Conservation (phyloP, 2,888 invertebrate species). For the Diplolepis rosae region DNA sequence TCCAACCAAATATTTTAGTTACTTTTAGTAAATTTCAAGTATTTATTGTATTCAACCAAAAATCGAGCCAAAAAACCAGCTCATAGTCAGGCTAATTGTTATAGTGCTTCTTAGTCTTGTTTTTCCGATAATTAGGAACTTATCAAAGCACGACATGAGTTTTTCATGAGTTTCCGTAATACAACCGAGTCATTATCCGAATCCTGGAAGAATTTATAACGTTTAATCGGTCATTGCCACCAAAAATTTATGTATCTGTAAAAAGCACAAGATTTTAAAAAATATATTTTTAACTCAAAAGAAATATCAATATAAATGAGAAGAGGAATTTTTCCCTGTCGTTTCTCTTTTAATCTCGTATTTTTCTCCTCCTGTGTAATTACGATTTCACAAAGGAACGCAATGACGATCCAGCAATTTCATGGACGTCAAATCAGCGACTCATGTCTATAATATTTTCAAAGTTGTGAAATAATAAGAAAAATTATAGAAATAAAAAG, state of each 20-base stretch:
- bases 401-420: constrained; percentile 12
- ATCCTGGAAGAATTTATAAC: no score
- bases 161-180: no score
- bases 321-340: neutral
- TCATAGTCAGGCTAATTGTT: no score
- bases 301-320: neutral
- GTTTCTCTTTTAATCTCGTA: neutral
- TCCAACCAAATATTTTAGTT: no score
- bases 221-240: neutral
- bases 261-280: neutral
- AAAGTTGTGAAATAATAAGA: constrained; percentile 1
- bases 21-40: no score
- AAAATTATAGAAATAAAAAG: neutral
- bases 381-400: constrained; percentile 16
- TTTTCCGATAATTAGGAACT: no score
- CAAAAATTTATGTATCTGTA: neutral
- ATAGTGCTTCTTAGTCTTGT: no score
- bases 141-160: no score
- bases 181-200: no score
- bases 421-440: constrained; percentile 3
- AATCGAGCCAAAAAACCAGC: no score
- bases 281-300: neutral
- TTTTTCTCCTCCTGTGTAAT: constrained; percentile 6
- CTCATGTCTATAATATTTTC: constrained; percentile 7
- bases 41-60: no score